These are phyloP conservation scores for Apodemia zela DNA, from an alignment of 2,888 invertebrate genomes.

Conservation along the genomic window DNA sequence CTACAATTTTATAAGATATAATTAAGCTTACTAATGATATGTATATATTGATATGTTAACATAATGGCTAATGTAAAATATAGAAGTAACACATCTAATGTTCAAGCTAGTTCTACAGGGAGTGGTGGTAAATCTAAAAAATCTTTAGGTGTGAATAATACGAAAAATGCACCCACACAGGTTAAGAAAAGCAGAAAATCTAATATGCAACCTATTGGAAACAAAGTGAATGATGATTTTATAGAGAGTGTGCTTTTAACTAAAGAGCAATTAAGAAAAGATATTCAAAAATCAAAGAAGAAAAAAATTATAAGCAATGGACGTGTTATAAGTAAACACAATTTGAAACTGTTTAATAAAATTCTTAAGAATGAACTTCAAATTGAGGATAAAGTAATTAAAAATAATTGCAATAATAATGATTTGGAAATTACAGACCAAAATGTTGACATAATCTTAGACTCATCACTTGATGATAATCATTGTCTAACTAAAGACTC, in stretches of 20 bases:
- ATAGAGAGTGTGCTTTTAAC: conserved; percentile 27
- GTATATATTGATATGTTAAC: conserved; percentile 37
- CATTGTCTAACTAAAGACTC: not conserved
- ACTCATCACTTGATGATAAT: not conserved
- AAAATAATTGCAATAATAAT: conserved; percentile 58
- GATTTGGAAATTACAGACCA: conserved; percentile 58
- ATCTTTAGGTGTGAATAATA: conserved; percentile 45
- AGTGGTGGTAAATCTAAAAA: conserved; percentile 41
- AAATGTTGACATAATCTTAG: conserved; percentile 31
- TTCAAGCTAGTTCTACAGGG: conserved; percentile 42
- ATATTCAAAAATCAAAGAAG: conserved; percentile 25
- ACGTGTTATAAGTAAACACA: conserved; percentile 39
- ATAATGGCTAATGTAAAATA: conserved; percentile 68
- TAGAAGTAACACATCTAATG: conserved; percentile 55
- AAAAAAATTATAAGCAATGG: conserved; percentile 44
- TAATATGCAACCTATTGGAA: conserved; percentile 36
- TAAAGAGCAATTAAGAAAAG: conserved; percentile 27
- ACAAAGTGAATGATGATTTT: conserved; percentile 22
- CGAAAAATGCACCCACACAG: conserved; percentile 30
- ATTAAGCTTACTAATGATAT: conserved; percentile 51
- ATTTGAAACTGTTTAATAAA: conserved; percentile 50
- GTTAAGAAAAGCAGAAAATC: conserved; percentile 34
- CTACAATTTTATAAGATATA: conserved; percentile 36
- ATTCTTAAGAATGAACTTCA: conserved; percentile 61
- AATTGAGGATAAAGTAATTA: conserved; percentile 41